phyloP scores from a whole-genome alignment of 2,888 invertebrate species.

The Baronia brevicornis region DNA sequence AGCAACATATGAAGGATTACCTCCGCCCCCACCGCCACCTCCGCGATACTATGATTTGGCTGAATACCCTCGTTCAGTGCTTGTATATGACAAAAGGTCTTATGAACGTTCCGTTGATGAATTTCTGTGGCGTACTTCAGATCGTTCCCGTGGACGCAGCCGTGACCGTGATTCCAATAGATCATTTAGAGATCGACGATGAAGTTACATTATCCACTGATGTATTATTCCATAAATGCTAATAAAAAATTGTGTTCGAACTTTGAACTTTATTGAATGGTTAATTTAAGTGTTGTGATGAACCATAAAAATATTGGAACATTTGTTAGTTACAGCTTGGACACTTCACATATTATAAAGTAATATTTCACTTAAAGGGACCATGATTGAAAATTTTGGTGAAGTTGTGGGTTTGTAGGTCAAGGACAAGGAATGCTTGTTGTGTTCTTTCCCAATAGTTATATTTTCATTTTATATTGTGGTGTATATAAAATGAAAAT shows the following conservation, averaged over 20 bases:
- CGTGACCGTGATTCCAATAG: slow-evolving; percentile 74
- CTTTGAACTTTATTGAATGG: slow-evolving; percentile 70
- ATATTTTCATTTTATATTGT: too few species aligned
- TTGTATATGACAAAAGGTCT: slow-evolving; percentile 82
- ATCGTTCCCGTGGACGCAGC: slow-evolving; percentile 78
- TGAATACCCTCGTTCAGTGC: slow-evolving; percentile 82
- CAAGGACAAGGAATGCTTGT: too few species aligned
- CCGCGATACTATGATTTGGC: slow-evolving; percentile 81
- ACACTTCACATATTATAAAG: slow-evolving; percentile 17
- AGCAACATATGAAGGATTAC: slow-evolving; percentile 77
- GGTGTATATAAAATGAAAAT: slow-evolving; percentile 8
- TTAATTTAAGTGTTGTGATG: slow-evolving; percentile 60
- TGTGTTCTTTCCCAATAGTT: too few species aligned
- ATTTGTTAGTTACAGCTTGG: slow-evolving; percentile 20
- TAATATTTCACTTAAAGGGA: slow-evolving; percentile 15
- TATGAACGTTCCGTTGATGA: slow-evolving; percentile 93
- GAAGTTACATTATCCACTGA: slow-evolving; percentile 43
- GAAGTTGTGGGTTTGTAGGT: too few species aligned
- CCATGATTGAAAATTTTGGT: slow-evolving; percentile 17
- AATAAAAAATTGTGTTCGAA: slow-evolving; percentile 70
- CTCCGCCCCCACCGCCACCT: slow-evolving; percentile 80
- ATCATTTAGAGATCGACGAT: slow-evolving; percentile 78
- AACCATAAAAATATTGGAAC: slow-evolving; percentile 34
- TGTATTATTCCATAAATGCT: slow-evolving; percentile 55
- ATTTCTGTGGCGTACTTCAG: slow-evolving; percentile 87